phyloP scores from a whole-genome alignment of 2,797 vertebrate species.

The Mormyrus proboscirostris region DNA sequence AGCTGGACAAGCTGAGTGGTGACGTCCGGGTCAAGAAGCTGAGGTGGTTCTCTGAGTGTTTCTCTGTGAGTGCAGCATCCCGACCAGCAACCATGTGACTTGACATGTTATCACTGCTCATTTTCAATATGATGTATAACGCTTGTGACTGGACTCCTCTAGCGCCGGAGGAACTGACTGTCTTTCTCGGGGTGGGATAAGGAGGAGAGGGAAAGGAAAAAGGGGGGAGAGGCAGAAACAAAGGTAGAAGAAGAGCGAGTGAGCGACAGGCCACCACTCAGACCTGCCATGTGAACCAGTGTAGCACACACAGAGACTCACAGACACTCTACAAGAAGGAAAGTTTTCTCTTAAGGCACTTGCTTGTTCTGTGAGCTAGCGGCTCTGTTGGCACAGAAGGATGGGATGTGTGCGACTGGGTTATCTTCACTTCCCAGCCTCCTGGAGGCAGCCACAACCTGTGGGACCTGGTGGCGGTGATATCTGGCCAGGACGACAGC shows the following conservation, averaged over 20 bases:
- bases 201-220: not conserved
- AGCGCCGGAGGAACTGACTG: not conserved
- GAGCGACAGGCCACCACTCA: not conserved
- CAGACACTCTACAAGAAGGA: not conserved
- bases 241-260: not conserved
- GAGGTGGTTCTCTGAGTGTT: slow-evolving; percentile 88
- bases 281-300: not conserved
- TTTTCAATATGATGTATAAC: not conserved
- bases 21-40: slow-evolving; percentile 74
- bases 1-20: slow-evolving; percentile 77
- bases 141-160: not conserved
- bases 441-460: slow-evolving; percentile 90
- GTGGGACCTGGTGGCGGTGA: slow-evolving; percentile 87
- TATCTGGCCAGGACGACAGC: slow-evolving; percentile 88
- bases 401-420: not conserved
- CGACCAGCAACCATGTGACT: not conserved
- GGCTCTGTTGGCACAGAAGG: not conserved
- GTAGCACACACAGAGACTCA: not conserved
- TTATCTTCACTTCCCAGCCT: slow-evolving; percentile 58
- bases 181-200: not conserved
- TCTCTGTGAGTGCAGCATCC: slow-evolving; percentile 70
- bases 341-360: not conserved
- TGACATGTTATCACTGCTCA: not conserved
- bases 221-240: not conserved
- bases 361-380: not conserved